Percentiles rank a stretch among this genome's conserved stretches.
These are phyloP conservation scores for Cryptophagus acutangulus DNA, from an alignment of 2,888 invertebrate species.

Conservation along the genomic window DNA sequence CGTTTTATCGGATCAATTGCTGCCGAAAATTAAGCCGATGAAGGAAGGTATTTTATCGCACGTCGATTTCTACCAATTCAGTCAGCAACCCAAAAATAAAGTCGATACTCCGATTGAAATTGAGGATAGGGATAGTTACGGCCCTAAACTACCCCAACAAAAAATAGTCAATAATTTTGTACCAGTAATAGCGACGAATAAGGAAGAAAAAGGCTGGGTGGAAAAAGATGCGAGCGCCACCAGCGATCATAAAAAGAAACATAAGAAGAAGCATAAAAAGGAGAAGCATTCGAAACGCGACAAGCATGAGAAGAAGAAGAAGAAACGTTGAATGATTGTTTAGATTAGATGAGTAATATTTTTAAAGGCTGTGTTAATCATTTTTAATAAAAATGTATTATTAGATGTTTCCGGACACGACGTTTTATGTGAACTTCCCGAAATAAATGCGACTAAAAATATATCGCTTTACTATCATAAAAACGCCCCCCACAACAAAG, in stretches of 20 bases:
- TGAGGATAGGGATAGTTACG: conserved; percentile 22
- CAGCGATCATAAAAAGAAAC: conserved; percentile 26
- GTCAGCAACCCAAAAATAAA: not conserved
- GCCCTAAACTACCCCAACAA: conserved; percentile 31
- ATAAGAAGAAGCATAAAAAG: conserved; percentile 34
- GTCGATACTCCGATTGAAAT: not conserved
- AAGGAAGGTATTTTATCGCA: conserved; percentile 45
- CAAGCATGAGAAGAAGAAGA: conserved; percentile 8
- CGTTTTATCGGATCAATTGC: conserved; percentile 38
- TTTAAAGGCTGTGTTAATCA: not conserved
- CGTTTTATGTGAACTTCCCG: too few relatives aligned
- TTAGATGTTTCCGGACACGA: too few relatives aligned
- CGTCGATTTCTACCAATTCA: conserved; percentile 30
- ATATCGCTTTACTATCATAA: too few relatives aligned
- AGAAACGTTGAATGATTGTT: not conserved
- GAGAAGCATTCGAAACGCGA: conserved; percentile 33
- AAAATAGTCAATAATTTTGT: conserved; percentile 4
- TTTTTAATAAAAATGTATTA: too few relatives aligned
- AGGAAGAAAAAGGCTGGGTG: conserved; percentile 34
- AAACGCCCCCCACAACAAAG: too few relatives aligned
- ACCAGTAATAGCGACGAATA: conserved; percentile 12
- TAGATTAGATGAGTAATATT: not conserved
- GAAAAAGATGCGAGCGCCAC: conserved; percentile 27
- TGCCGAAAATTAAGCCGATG: conserved; percentile 42
- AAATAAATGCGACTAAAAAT: too few relatives aligned